phyloP scores from a whole-genome alignment of 92 coral and sea anemone genomes.

The Zoanthus gigantus region DNA sequence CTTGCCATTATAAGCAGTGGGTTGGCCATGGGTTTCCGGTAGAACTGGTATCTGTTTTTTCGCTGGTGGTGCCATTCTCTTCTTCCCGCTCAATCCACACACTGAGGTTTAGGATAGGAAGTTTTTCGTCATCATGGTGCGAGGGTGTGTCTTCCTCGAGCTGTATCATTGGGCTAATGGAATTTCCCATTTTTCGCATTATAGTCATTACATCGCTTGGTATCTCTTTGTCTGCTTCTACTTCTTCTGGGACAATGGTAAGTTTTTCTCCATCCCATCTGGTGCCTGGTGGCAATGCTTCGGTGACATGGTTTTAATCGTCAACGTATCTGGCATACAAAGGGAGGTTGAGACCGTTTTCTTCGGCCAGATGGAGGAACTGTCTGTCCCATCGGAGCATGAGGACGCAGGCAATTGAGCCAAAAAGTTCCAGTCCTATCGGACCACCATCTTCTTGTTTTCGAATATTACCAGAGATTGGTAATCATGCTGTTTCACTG shows the following conservation, averaged over 20 bases:
- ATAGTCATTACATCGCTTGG: background rate
- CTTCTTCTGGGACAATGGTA: constrained; percentile 10
- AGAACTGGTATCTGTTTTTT: background rate
- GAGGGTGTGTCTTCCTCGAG: constrained; percentile 1
- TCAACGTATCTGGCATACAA: constrained; percentile 37
- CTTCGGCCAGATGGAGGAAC: constrained; percentile 30
- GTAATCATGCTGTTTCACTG: constrained; percentile 41
- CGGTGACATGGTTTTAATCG: constrained; percentile 24
- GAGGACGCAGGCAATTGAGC: constrained; percentile 36
- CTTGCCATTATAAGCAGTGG: constrained; percentile 11
- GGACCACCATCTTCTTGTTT: constrained; percentile 43
- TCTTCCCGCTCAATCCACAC: constrained; percentile 5
- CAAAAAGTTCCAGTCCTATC: constrained; percentile 46
- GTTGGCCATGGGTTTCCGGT: background rate
- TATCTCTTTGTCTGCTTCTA: constrained; percentile 6
- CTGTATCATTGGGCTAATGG: constrained; percentile 1
- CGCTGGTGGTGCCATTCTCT: constrained; percentile 6
- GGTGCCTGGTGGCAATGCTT: constrained; percentile 14
- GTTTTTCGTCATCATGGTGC: background rate
- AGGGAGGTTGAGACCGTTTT: constrained; percentile 4
- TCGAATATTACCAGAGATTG: constrained; percentile 4
- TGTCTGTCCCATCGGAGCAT: constrained; percentile 54
- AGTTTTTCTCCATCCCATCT: constrained; percentile 19
- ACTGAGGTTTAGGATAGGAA: constrained; percentile 13
- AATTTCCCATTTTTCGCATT: background rate